Base-by-base conservation (phyloP, 2,888 invertebrate species). In the Mechanitis messenoides region DNA sequence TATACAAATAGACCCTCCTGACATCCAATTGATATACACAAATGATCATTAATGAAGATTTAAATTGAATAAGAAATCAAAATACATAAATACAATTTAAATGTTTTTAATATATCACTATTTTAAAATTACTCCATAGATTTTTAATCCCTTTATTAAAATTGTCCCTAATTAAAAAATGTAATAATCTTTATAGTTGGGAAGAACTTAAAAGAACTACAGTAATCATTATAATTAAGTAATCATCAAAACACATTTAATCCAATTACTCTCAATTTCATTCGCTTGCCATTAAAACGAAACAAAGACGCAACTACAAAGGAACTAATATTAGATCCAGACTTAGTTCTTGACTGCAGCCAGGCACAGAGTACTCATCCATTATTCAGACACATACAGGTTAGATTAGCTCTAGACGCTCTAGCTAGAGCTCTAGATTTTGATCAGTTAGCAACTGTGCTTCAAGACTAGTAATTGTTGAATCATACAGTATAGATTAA, bases 321-420 rank as follows among this genome's bases (percentile, higher is more conserved):
- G 45, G 20, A 57, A 56, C 33, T 60, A 58, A 62, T 65, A 54
- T 50, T 42, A 45, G 42, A 60, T 60, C 45, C 53, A 53, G 58
- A 60, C 59, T 55, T 54, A 55, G 45, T 54, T 58, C 62, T 64
- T 31, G 55, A 47, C 57, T 60, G 53, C 55, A 61, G 20, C 55
- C 58, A 57, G 50, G 45, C 60, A 50, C 53, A 53, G 31, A 54
- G 59, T 38, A 45, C 61, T 67, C 68, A 67, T 68, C 53, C 65
- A 67, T 67, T 65, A 68, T 68, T 64, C 68, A 68, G 59, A 45
- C 61, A 57, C 56, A 60, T 63, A 63, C 61, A 62, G 50, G 56
- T 53, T 45, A 54, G 60, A 65, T 65, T 67, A 62, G 63, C 67
- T 65, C 63, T 57, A 63, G 58, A 65, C 55, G 53, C 59, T 60